Evolutionary conservation across 1,140 invertebrate genomes (phyloP).

Genomic region (Macrostomum lignano): DNA sequence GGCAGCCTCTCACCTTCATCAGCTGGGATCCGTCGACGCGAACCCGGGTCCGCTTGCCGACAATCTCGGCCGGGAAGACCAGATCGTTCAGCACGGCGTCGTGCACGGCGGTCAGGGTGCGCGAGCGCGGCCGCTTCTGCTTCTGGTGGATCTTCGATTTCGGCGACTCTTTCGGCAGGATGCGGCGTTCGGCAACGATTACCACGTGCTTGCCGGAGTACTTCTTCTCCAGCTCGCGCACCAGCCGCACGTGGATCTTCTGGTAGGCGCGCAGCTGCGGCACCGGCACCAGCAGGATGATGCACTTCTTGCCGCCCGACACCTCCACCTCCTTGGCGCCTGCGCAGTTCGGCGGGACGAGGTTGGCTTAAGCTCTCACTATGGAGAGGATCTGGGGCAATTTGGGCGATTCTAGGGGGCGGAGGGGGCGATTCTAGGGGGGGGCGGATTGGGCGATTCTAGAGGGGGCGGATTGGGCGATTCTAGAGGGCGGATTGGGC

Average conservation of each 20-base stretch:
- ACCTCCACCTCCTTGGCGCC: background rate
- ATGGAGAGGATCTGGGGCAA: too few relatives aligned
- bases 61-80: constrained; percentile 93
- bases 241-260: constrained; percentile 76
- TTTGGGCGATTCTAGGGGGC: too few relatives aligned
- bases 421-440: too few relatives aligned
- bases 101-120: constrained; percentile 84
- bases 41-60: constrained; percentile 72
- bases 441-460: too few relatives aligned
- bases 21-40: constrained; percentile 76
- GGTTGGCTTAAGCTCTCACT: too few relatives aligned
- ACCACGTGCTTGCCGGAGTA: constrained; percentile 96
- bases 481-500: too few relatives aligned
- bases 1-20: too few relatives aligned
- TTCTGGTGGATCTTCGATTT: constrained; percentile 66
- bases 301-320: constrained; percentile 30
- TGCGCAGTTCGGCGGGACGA: too few relatives aligned
- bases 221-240: constrained; percentile 93
- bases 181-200: constrained; percentile 79
- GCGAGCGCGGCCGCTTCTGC: constrained; percentile 78
- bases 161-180: constrained; percentile 79
- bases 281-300: constrained; percentile 94
- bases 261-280: constrained; percentile 85
- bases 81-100: constrained; percentile 83
- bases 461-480: too few relatives aligned